phyloP scores from a whole-genome alignment of 2,888 invertebrate genomes.

The Cheilosia impressa region DNA sequence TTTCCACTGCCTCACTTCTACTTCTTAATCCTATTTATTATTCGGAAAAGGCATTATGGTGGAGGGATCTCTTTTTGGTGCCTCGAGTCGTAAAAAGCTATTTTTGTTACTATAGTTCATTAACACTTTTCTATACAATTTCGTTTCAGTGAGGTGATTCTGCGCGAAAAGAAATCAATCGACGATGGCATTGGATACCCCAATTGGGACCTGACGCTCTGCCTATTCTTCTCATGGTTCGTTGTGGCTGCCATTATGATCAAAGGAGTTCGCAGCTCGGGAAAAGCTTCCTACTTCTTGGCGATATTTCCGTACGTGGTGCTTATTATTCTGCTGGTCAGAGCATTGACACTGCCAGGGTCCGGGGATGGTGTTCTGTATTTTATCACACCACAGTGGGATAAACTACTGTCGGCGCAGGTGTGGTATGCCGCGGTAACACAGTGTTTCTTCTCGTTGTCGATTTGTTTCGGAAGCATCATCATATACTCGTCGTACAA shows the following conservation, averaged over 20 bases:
- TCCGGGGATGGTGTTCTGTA: constrained; percentile 86
- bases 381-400: constrained; percentile 88
- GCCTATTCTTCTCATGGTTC: constrained; percentile 85
- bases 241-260: constrained; percentile 84
- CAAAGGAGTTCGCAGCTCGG: constrained; percentile 86
- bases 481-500: constrained; percentile 87
- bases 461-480: constrained; percentile 87
- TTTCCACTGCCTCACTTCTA: too few relatives aligned
- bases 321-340: constrained; percentile 85
- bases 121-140: background rate
- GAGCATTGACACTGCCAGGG: constrained; percentile 86
- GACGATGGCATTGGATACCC: constrained; percentile 85
- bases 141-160: constrained; percentile 83
- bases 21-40: too few relatives aligned
- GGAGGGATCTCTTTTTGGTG: too few relatives aligned
- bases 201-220: constrained; percentile 85
- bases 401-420: constrained; percentile 82
- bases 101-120: too few relatives aligned
- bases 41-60: too few relatives aligned
- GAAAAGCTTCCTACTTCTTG: constrained; percentile 88
- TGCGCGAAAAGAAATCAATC: constrained; percentile 84
- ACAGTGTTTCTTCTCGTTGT: constrained; percentile 87
- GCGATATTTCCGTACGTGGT: constrained; percentile 88
- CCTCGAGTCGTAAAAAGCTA: too few relatives aligned
- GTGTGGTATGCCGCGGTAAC: constrained; percentile 87